Conservation (phyloP, 2,888 invertebrate species). For the Phania funesta region DNA sequence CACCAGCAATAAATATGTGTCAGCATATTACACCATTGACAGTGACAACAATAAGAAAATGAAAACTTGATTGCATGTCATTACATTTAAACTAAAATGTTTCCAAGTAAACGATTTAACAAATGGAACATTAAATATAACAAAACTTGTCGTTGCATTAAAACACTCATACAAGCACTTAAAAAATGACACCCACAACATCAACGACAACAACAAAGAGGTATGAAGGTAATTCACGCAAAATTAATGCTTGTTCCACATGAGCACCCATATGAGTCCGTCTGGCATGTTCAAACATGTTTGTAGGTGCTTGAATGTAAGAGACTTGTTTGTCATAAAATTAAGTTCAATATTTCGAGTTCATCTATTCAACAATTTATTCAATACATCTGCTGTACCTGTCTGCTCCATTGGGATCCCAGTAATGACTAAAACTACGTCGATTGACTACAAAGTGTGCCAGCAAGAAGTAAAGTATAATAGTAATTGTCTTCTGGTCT, state of each 20-base stretch:
- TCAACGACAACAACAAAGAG: not conserved
- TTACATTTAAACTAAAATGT: too few relatives aligned
- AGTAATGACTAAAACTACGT: too few relatives aligned
- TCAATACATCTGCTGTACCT: not conserved
- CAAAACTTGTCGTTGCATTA: conserved; percentile 14
- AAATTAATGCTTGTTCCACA: conserved; percentile 13
- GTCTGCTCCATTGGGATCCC: too few relatives aligned
- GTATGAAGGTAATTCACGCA: not conserved
- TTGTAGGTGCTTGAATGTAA: too few relatives aligned
- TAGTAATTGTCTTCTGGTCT: too few relatives aligned
- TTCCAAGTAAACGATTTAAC: too few relatives aligned
- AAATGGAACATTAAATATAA: not conserved
- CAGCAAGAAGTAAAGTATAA: too few relatives aligned
- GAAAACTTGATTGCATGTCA: conserved; percentile 24
- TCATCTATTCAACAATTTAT: conserved; percentile 8
- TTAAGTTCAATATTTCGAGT: conserved; percentile 21
- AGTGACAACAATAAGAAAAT: conserved; percentile 8
- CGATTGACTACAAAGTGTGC: too few relatives aligned
- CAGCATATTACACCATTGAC: not conserved
- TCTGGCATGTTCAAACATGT: not conserved
- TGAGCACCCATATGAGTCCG: not conserved
- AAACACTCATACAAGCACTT: conserved; percentile 33
- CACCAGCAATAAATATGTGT: too few relatives aligned
- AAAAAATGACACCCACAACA: not conserved
- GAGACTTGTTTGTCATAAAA: not conserved